Evolutionary conservation across 1,140 invertebrate genomes (phyloP).

Genomic region (Neodiprion pinetum): DNA sequence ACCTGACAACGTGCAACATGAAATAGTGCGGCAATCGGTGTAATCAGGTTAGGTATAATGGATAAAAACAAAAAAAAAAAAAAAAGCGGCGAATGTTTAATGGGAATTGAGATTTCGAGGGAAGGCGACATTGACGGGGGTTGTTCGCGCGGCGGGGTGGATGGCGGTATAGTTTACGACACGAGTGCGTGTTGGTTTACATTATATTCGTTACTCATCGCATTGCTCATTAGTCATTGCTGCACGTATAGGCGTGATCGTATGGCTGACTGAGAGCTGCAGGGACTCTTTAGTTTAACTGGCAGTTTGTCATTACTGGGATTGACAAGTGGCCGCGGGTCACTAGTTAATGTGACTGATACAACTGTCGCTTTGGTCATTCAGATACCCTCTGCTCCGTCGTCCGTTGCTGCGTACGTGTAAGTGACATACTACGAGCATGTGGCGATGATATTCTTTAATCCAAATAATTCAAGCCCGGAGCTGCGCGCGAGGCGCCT

Average conservation of each 20-base stretch:
- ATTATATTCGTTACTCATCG: slow-evolving; percentile 1
- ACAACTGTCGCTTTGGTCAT: slow-evolving; percentile 1
- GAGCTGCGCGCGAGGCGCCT: not conserved
- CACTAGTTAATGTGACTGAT: slow-evolving; percentile 18
- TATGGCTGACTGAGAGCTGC: not conserved
- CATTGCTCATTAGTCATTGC: slow-evolving; percentile 4
- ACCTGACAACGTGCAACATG: too few species aligned
- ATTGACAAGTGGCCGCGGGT: slow-evolving; percentile 25
- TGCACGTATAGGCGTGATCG: not conserved
- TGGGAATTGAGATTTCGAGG: too few species aligned
- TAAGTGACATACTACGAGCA: too few species aligned
- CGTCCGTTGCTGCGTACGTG: not conserved
- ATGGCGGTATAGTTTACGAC: too few species aligned
- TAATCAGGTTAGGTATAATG: too few species aligned
- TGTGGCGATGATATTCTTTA: not conserved
- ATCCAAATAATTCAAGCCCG: not conserved
- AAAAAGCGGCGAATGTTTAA: too few species aligned
- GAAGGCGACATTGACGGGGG: too few species aligned
- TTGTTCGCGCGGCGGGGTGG: too few species aligned
- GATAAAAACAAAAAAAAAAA: too few species aligned
- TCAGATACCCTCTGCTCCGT: not conserved
- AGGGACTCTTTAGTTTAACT: not conserved
- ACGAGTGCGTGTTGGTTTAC: too few species aligned
- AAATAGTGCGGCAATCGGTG: too few species aligned
- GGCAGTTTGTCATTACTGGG: slow-evolving; percentile 32